Evolutionary conservation across 1,140 invertebrate species (phyloP).

Genomic region (Hylaeus anthracinus): DNA sequence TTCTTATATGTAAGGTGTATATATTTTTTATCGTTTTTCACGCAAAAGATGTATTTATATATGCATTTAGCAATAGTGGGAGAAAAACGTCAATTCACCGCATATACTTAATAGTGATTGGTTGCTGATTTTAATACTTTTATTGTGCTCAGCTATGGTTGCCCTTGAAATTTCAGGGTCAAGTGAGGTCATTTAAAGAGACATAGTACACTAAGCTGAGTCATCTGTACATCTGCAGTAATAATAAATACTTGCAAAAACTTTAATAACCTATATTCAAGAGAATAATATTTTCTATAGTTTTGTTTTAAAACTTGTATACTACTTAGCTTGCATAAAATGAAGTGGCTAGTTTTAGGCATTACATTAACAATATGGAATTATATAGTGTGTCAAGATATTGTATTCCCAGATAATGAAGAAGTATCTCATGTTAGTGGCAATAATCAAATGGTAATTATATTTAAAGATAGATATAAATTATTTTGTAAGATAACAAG

Average conservation of each 20-base stretch:
- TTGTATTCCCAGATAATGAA: conserved; percentile 65
- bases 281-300: not conserved
- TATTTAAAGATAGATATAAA: not conserved
- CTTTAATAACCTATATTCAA: not conserved
- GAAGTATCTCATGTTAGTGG: conserved; percentile 54
- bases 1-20: not conserved
- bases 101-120: conserved; percentile 27
- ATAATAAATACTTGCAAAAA: not conserved
- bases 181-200: conserved; percentile 4
- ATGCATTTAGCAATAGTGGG: not conserved
- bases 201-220: not conserved
- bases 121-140: conserved; percentile 28
- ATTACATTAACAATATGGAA: conserved; percentile 38
- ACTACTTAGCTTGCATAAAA: conserved; percentile 15
- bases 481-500: not conserved
- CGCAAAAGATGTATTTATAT: not conserved
- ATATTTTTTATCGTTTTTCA: not conserved
- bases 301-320: not conserved
- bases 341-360: conserved; percentile 49
- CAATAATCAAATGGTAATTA: conserved; percentile 55
- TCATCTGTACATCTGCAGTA: not conserved
- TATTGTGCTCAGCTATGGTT: conserved; percentile 52
- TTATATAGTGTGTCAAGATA: conserved; percentile 59
- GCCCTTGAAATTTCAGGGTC: conserved; percentile 50
- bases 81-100: not conserved